phyloP scores from a whole-genome alignment of 2,888 invertebrate species.

The Electrophaes corylata region DNA sequence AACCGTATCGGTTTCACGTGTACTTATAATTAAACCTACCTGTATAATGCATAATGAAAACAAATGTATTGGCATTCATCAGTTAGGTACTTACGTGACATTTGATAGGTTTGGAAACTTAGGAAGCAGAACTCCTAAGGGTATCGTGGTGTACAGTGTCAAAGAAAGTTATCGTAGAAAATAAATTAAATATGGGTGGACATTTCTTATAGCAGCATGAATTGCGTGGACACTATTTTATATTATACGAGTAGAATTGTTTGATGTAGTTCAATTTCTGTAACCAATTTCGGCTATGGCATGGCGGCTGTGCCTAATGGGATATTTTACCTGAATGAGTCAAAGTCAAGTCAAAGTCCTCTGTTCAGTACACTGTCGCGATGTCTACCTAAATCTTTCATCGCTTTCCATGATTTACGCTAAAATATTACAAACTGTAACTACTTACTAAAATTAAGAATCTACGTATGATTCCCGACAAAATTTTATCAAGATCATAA shows the following conservation, averaged over 20 bases:
- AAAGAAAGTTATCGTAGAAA: slow-evolving; percentile 1
- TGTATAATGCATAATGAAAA: neutral
- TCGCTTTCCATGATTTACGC: neutral
- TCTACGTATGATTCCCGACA: neutral
- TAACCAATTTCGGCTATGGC: no score
- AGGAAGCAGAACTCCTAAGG: slow-evolving; percentile 4
- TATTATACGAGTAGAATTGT: no score
- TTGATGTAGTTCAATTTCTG: no score
- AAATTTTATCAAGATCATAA: neutral
- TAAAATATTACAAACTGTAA: neutral
- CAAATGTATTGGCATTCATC: slow-evolving; percentile 3
- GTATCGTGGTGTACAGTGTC: slow-evolving; percentile 2
- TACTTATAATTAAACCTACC: neutral
- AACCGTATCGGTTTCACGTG: slow-evolving; percentile 27
- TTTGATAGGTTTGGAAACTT: slow-evolving; percentile 20
- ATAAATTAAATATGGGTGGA: neutral
- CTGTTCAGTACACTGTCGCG: no score
- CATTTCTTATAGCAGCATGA: no score
- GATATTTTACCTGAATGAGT: no score
- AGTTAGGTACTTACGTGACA: slow-evolving; percentile 10
- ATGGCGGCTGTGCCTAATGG: no score
- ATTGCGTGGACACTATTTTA: no score
- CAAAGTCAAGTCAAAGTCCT: no score
- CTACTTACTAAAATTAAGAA: neutral
- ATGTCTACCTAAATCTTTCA: no score